These are phyloP conservation scores for Eulemur rufifrons DNA, from an alignment of 2,113 vertebrate species.

Conservation along the genomic window DNA sequence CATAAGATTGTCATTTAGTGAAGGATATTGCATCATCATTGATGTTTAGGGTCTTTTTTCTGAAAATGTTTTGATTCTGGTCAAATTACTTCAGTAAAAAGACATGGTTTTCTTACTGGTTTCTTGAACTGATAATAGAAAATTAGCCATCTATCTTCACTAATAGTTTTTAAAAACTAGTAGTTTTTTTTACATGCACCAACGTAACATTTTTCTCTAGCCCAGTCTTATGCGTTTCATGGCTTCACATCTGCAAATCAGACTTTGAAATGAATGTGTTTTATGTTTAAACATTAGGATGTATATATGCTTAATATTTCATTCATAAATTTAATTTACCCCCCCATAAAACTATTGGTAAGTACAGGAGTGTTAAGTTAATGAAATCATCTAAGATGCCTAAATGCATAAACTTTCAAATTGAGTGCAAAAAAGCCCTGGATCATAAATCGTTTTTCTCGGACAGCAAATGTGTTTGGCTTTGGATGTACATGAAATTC, in stretches of 20 bases:
- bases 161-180: neutral
- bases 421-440: slow-evolving; percentile 66
- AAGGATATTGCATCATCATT: neutral
- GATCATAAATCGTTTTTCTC: slow-evolving; percentile 73
- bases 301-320: slow-evolving; percentile 38
- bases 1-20: neutral
- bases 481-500: slow-evolving; percentile 73
- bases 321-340: neutral
- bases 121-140: neutral
- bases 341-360: neutral
- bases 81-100: slow-evolving; percentile 21
- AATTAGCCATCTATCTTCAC: neutral
- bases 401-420: slow-evolving; percentile 71
- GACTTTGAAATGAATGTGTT: slow-evolving; percentile 36
- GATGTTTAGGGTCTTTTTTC: neutral
- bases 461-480: slow-evolving; percentile 74
- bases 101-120: neutral
- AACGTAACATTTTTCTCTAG: neutral
- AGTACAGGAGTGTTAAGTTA: slow-evolving; percentile 49
- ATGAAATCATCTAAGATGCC: slow-evolving; percentile 63
- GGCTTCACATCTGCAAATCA: neutral
- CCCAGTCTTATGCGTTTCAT: neutral
- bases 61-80: neutral
- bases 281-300: slow-evolving; percentile 11
- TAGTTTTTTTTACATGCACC: neutral